Evolutionary conservation across 2,797 vertebrate species (phyloP).

Genomic region (Hozukius guyotensis): DNA sequence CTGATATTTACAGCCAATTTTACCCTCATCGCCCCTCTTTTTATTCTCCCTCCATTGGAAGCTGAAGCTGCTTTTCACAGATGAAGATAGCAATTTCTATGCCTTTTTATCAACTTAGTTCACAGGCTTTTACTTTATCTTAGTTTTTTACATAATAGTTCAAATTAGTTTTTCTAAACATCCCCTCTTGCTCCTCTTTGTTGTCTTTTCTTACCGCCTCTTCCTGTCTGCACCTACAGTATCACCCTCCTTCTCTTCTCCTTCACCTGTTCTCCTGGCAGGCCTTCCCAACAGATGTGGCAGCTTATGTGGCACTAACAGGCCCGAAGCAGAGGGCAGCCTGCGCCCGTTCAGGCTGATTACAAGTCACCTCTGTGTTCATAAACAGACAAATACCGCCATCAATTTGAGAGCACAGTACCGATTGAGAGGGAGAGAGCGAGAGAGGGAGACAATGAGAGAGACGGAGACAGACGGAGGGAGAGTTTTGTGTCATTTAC

Average conservation of each 20-base stretch:
- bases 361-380: slow-evolving; percentile 80
- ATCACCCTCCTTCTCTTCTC: background rate
- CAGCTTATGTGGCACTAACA: slow-evolving; percentile 71
- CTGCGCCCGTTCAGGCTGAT: slow-evolving; percentile 78
- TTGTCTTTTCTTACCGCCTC: slow-evolving; percentile 5
- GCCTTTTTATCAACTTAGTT: slow-evolving; percentile 19
- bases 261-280: slow-evolving; percentile 35
- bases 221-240: slow-evolving; percentile 1
- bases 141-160: slow-evolving; percentile 22
- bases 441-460: slow-evolving; percentile 27
- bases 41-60: slow-evolving; percentile 60
- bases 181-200: slow-evolving; percentile 5
- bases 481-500: slow-evolving; percentile 70
- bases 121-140: slow-evolving; percentile 24
- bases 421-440: slow-evolving; percentile 22
- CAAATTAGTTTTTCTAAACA: slow-evolving; percentile 17
- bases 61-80: slow-evolving; percentile 57
- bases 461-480: slow-evolving; percentile 59
- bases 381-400: slow-evolving; percentile 78
- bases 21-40: slow-evolving; percentile 69
- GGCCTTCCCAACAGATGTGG: slow-evolving; percentile 66
- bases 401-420: slow-evolving; percentile 66
- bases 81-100: slow-evolving; percentile 35
- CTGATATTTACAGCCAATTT: slow-evolving; percentile 81
- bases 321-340: slow-evolving; percentile 62